Percentiles rank a stretch among this genome's conserved stretches.
Conservation (phyloP, 35 echinoderm and acorn worm genomes). For the Ophioderma brevispina region DNA sequence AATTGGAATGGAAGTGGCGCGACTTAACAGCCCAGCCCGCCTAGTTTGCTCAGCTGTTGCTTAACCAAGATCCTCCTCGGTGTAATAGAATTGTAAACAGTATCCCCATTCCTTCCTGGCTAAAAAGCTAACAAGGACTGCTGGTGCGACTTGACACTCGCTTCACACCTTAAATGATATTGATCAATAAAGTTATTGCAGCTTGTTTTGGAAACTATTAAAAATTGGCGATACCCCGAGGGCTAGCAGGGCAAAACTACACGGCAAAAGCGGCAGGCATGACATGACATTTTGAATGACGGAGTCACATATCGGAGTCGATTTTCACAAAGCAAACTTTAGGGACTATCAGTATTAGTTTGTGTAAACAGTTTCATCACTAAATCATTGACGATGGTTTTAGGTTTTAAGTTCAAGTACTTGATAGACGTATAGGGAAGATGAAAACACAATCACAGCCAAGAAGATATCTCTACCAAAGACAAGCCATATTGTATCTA, state of each 20-base stretch:
- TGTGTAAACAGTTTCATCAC: constrained; percentile 3
- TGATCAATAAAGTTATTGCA: neutral
- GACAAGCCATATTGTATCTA: no score
- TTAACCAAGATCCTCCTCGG: neutral
- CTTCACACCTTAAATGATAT: neutral
- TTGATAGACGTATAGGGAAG: no score
- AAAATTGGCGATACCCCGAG: neutral
- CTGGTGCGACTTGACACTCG: neutral
- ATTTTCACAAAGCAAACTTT: neutral
- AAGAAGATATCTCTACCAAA: no score
- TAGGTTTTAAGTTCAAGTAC: neutral
- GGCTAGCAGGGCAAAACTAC: no score
- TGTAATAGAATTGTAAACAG: neutral
- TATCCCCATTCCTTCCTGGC: neutral
- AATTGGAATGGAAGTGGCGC: neutral
- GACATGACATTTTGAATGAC: no score
- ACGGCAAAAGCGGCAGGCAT: no score
- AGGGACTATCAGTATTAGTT: neutral
- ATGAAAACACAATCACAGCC: no score
- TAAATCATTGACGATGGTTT: neutral
- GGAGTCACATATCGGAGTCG: neutral
- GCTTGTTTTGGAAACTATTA: neutral
- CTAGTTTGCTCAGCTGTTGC: neutral
- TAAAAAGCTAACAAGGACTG: no score
- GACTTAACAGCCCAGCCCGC: neutral